phyloP scores from a whole-genome alignment of 2,888 invertebrate genomes.

The Cyclophora punctaria region DNA sequence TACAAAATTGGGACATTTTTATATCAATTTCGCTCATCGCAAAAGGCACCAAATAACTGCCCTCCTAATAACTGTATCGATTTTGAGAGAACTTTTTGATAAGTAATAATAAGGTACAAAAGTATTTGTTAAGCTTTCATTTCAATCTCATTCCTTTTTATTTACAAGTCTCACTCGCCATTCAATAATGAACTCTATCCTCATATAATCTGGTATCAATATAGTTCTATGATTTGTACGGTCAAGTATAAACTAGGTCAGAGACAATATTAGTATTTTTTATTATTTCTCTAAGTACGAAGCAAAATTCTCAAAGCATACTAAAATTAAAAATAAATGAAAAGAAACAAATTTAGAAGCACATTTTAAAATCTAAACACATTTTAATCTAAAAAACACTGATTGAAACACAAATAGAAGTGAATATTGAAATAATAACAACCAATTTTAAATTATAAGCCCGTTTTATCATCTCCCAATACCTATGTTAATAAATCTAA shows the following conservation, averaged over 20 bases:
- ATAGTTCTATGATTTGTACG: conserved; percentile 33
- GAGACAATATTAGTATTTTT: conserved; percentile 21
- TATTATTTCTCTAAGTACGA: conserved; percentile 49
- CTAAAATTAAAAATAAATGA: conserved; percentile 19
- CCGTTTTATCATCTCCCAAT: conserved; percentile 34
- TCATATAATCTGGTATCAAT: conserved; percentile 35
- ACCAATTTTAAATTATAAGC: conserved; percentile 26
- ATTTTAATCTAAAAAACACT: conserved; percentile 36
- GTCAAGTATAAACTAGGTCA: conserved; percentile 27
- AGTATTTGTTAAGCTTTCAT: neutral
- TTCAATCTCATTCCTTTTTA: conserved; percentile 29
- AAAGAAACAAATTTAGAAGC: conserved; percentile 22
- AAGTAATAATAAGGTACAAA: neutral
- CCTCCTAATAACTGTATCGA: too few relatives aligned
- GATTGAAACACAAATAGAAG: conserved; percentile 31
- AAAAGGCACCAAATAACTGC: too few relatives aligned
- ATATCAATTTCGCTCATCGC: neutral
- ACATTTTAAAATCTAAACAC: conserved; percentile 29
- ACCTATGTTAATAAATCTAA: conserved; percentile 21
- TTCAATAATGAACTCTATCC: conserved; percentile 28
- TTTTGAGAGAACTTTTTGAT: too few relatives aligned
- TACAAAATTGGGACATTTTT: too few relatives aligned
- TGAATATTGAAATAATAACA: conserved; percentile 21
- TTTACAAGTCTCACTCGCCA: conserved; percentile 45
- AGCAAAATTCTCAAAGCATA: conserved; percentile 48